These are phyloP conservation scores for Xiphophorus maculatus DNA, from an alignment of 2,113 vertebrate species.

Conservation along the genomic window DNA sequence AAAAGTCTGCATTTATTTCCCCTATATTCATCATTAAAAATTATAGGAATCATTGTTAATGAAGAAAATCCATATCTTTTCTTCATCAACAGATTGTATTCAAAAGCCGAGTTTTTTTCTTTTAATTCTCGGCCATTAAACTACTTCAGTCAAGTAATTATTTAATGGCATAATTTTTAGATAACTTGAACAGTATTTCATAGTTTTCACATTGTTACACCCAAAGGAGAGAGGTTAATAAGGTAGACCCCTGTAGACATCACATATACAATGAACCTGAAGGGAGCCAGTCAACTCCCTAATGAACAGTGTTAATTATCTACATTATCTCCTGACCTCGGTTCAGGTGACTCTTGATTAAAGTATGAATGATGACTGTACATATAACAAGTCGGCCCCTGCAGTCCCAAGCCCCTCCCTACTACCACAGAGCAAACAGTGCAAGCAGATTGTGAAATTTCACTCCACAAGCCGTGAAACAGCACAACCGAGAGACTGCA, in stretches of 20 bases:
- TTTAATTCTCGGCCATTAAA: conserved; percentile 8
- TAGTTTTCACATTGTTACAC: conserved; percentile 21
- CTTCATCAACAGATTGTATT: neutral
- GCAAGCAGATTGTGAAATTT: conserved; percentile 50
- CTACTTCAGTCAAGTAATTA: conserved; percentile 34
- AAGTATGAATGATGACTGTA: conserved; percentile 25
- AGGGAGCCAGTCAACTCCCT: conserved; percentile 32
- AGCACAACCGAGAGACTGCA: conserved; percentile 30
- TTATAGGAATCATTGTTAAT: too few species aligned
- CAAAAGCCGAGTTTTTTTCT: neutral
- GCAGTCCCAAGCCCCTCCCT: conserved; percentile 15
- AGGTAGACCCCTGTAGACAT: conserved; percentile 43
- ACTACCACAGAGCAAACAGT: conserved; percentile 26
- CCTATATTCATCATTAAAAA: neutral
- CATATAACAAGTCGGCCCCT: conserved; percentile 29
- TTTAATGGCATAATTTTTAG: conserved; percentile 28
- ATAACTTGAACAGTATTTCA: conserved; percentile 25
- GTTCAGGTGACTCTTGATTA: conserved; percentile 60
- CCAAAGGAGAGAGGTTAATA: conserved; percentile 60
- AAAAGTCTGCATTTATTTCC: neutral
- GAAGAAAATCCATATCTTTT: too few species aligned
- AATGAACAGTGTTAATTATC: conserved; percentile 64
- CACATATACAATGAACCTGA: conserved; percentile 47
- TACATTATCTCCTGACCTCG: conserved; percentile 45
- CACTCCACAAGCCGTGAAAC: conserved; percentile 21